Evolutionary conservation across 2,113 vertebrate genomes (phyloP), one percentile per base, ranked within the genome.

Genomic region (Corapipo altera): DNA sequence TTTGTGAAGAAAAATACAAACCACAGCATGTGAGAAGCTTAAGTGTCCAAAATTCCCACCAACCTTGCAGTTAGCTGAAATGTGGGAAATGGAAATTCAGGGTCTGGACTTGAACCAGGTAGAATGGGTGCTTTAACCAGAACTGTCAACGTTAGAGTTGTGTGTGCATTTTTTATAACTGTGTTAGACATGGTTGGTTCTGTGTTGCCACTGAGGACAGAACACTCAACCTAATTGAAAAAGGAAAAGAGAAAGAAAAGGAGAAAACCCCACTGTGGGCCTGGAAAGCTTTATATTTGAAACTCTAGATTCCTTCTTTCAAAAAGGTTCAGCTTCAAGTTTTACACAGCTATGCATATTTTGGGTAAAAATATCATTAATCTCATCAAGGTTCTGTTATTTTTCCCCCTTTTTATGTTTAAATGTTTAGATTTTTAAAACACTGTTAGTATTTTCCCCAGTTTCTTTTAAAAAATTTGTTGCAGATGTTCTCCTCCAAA

Each of bases 131-230:
- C 27, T 75, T 91, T 81, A 82, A 91, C 49, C 66, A 88, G 48
- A 91, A 72, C 48, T 82, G 74, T 65, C 70, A 91, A 52, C 48
- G 26, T 48, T 48, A 52, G 10, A 72, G 15, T 41, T 85, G 33
- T 18, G 52, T 64, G 48, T 89, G 81, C 43, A 59, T 87, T 96
- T 92, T 92, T 91, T 71, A 39, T 64, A 89, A 64, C 18, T 51
- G 32, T 70, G 46, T 64, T 80, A 43, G 33, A 87, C 51, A n/a
- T 51, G 43, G 44, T 55, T 89, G 35, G 33, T 39, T 94, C 81
- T 64, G 14, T 3, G 14, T 28, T 88, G 46, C 70, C 52, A 75
- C 35, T 30, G 48, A 85, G 77, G 85, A 48, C 3, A 78, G 21
- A 52, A 52, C 15, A 48, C 22, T 44, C 0, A 0, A 30, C 55